These are phyloP conservation scores for Chiloscyllium plagiosum DNA, from an alignment of 2,113 vertebrate species.

Conservation along the genomic window DNA sequence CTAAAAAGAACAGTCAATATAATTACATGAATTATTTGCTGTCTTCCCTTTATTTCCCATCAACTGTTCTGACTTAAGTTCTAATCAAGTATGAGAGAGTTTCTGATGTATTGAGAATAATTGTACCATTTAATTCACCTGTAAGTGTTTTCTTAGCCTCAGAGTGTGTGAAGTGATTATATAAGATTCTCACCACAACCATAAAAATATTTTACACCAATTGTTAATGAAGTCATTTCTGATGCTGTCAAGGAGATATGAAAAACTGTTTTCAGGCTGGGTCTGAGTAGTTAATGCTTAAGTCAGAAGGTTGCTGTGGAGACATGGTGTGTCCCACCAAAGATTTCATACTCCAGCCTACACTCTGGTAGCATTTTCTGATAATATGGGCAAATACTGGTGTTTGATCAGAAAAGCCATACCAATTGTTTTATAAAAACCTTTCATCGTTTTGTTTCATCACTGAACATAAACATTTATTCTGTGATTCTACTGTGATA, in stretches of 20 bases:
- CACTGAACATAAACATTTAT: background rate
- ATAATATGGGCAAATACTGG: too few relatives aligned
- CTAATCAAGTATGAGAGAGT: background rate
- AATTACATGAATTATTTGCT: background rate
- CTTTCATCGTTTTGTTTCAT: background rate
- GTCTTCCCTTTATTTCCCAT: background rate
- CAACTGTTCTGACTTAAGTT: background rate
- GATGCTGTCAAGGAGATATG: constrained; percentile 16
- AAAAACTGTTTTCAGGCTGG: background rate
- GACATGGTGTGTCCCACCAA: background rate
- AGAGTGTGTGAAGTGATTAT: too few relatives aligned
- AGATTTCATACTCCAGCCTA: background rate
- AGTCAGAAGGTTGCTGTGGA: constrained; percentile 5
- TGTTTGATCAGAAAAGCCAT: background rate
- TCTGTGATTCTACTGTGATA: background rate
- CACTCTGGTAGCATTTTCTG: background rate
- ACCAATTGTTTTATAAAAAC: background rate
- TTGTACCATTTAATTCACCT: background rate
- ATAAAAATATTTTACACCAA: background rate
- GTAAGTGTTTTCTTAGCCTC: too few relatives aligned
- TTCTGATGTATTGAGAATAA: background rate
- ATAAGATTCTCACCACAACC: background rate
- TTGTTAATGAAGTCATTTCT: background rate
- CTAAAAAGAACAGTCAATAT: background rate
- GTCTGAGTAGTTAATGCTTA: background rate